phyloP scores from a whole-genome alignment of 2,888 invertebrate genomes.

The Caenorhabditis sp. region DNA sequence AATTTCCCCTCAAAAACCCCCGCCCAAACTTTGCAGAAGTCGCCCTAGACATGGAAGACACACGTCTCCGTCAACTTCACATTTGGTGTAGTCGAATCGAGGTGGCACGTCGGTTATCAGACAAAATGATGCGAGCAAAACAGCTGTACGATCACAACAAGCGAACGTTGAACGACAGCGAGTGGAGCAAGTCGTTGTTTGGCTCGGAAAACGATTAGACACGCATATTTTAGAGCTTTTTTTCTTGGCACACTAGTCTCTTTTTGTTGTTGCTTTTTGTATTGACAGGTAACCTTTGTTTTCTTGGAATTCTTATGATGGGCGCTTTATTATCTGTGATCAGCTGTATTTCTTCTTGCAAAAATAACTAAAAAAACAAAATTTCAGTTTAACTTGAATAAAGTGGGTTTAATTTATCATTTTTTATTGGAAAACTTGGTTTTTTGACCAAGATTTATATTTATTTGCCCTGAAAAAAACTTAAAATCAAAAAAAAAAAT shows the following conservation, averaged over 20 bases:
- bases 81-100: slow-evolving; percentile 57
- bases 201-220: slow-evolving; percentile 17
- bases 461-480: no score
- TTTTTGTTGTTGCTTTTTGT: neutral
- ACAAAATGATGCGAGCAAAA: slow-evolving; percentile 63
- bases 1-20: no score
- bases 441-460: no score
- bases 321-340: slow-evolving; percentile 5
- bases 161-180: slow-evolving; percentile 56
- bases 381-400: neutral
- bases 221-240: slow-evolving; percentile 4
- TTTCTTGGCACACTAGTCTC: neutral
- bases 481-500: neutral
- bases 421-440: no score
- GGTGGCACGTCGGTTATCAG: slow-evolving; percentile 55
- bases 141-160: slow-evolving; percentile 65
- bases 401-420: neutral
- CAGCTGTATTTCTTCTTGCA: neutral
- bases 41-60: slow-evolving; percentile 44
- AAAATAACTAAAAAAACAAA: neutral
- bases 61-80: slow-evolving; percentile 27
- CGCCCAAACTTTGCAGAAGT: slow-evolving; percentile 36
- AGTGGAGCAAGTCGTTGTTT: slow-evolving; percentile 25
- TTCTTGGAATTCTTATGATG: no score
- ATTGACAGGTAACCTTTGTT: neutral